phyloP scores from a whole-genome alignment of 2,797 vertebrate species.

The Gallinago solitaria region DNA sequence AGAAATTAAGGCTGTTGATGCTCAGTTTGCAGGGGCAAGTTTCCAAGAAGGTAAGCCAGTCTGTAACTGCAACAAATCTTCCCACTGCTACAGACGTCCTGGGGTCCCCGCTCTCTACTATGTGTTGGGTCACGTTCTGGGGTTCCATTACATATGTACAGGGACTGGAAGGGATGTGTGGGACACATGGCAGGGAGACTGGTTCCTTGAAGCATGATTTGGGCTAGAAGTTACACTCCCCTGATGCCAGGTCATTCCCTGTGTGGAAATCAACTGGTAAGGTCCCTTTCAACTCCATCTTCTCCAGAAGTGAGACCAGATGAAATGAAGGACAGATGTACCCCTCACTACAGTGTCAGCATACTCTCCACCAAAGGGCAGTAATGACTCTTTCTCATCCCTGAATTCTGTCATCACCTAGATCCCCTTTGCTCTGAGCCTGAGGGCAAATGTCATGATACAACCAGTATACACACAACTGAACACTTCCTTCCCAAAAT shows the following conservation, averaged over 20 bases:
- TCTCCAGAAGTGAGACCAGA: background rate
- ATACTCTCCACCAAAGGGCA: background rate
- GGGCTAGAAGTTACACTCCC: background rate
- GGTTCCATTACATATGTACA: background rate
- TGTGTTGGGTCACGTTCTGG: background rate
- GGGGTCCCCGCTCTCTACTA: accelerated
- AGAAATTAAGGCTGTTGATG: background rate
- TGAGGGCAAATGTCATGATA: background rate
- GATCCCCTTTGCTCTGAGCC: background rate
- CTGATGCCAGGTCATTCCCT: background rate
- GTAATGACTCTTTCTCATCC: background rate
- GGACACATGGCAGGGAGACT: background rate
- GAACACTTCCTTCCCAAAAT: background rate
- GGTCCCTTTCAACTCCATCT: background rate
- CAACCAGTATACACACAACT: accelerated
- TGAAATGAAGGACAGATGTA: background rate
- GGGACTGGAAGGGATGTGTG: background rate
- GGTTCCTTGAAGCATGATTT: background rate
- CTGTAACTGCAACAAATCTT: background rate
- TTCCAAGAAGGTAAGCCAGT: background rate
- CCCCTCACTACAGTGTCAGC: background rate
- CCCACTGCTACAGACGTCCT: background rate
- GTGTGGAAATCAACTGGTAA: background rate
- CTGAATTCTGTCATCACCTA: background rate
- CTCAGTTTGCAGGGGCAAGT: background rate